phyloP scores from a whole-genome alignment of 2,797 vertebrate genomes.

The Picus viridis region DNA sequence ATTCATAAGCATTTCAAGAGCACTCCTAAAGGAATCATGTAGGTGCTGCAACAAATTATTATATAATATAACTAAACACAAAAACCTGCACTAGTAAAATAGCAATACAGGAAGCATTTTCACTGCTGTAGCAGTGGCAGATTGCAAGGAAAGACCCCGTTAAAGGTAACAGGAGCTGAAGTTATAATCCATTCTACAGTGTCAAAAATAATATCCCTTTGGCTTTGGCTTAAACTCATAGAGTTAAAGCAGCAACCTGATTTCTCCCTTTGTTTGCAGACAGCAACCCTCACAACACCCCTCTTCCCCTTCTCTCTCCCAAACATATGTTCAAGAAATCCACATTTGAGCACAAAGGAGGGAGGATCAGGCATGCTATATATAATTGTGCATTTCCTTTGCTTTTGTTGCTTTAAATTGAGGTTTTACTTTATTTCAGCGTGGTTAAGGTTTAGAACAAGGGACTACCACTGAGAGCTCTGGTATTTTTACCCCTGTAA shows the following conservation, averaged over 20 bases:
- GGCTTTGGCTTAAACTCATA: conserved; percentile 37
- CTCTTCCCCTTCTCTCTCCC: neutral
- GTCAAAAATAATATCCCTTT: conserved; percentile 42
- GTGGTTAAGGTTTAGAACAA: neutral
- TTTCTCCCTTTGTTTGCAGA: neutral
- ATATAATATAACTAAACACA: conserved; percentile 65
- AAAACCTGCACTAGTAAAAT: conserved; percentile 31
- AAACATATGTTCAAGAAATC: neutral
- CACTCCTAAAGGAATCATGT: neutral
- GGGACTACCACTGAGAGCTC: neutral
- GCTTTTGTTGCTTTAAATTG: neutral
- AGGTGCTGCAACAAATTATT: conserved; percentile 35
- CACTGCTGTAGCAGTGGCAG: conserved; percentile 1
- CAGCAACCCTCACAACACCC: neutral
- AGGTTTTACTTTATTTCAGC: neutral
- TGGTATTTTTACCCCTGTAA: neutral
- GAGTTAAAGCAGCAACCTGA: conserved; percentile 22
- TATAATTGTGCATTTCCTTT: neutral
- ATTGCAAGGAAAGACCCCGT: conserved; percentile 49
- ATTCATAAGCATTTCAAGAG: conserved; percentile 24
- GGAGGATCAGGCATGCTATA: neutral
- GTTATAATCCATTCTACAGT: conserved; percentile 13
- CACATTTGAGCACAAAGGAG: neutral
- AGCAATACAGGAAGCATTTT: conserved; percentile 58
- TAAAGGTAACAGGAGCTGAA: conserved; percentile 57